Percentiles rank a stretch among this genome's conserved stretches.
Conservation (phyloP, 23 tunicate genomes). For the Phallusia fumigata region DNA sequence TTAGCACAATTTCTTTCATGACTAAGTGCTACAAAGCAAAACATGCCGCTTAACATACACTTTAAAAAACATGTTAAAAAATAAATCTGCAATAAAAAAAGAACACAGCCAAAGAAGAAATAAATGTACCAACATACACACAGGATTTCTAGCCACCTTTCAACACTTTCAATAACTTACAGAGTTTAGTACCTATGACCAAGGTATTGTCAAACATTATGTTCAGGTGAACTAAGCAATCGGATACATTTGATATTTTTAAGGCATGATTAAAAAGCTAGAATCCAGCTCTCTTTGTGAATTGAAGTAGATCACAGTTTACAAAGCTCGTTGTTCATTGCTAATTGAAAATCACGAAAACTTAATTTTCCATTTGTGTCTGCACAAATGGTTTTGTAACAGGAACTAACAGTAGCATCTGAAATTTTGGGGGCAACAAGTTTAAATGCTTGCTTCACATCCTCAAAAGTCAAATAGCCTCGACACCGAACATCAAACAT, state of each 20-base stretch:
- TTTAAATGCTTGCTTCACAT: slow-evolving; percentile 59
- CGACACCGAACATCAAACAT: slow-evolving; percentile 64
- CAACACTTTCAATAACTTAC: too few relatives aligned
- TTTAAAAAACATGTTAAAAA: not conserved
- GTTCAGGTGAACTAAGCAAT: too few relatives aligned
- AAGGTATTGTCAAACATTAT: too few relatives aligned
- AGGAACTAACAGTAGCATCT: slow-evolving; percentile 43
- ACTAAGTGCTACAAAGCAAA: not conserved
- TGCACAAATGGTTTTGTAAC: slow-evolving; percentile 45
- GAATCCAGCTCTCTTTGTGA: too few relatives aligned
- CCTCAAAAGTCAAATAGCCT: slow-evolving; percentile 75
- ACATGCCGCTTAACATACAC: not conserved
- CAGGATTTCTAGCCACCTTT: too few relatives aligned
- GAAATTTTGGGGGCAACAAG: slow-evolving; percentile 55
- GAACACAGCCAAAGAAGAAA: too few relatives aligned
- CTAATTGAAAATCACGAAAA: slow-evolving; percentile 66
- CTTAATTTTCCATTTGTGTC: slow-evolving; percentile 55
- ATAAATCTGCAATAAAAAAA: not conserved
- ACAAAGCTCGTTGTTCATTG: slow-evolving; percentile 44
- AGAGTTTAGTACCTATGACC: too few relatives aligned
- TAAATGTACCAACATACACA: too few relatives aligned
- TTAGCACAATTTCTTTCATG: not conserved
- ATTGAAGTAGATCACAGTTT: too few relatives aligned
- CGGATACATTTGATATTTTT: too few relatives aligned
- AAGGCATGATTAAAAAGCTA: too few relatives aligned